Evolutionary conservation across 2,888 invertebrate species (phyloP).

Genomic region (Andrena haemorrhoa): DNA sequence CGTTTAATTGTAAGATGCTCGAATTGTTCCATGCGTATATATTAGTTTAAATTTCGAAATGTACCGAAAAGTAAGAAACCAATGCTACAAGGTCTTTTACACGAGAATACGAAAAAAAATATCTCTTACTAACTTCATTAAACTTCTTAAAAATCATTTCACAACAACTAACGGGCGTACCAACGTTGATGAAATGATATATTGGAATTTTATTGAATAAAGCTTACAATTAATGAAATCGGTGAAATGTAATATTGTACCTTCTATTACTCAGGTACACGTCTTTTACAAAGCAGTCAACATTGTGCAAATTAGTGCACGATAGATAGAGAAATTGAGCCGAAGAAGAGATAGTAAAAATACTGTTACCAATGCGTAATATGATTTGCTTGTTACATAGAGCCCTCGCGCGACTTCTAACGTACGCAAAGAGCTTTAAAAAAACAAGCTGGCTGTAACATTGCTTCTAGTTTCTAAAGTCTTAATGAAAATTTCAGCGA

Average conservation of each 20-base stretch:
- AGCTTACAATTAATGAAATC: slow-evolving; percentile 36
- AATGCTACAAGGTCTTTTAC: not conserved
- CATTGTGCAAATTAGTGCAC: slow-evolving; percentile 41
- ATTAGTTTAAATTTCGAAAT: slow-evolving; percentile 7
- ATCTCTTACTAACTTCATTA: slow-evolving; percentile 10
- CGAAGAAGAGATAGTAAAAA: slow-evolving; percentile 24
- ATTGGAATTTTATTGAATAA: not conserved
- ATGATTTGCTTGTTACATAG: slow-evolving; percentile 17
- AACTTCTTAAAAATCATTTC: slow-evolving; percentile 10
- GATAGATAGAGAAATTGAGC: slow-evolving; percentile 18
- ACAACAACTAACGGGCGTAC: not conserved
- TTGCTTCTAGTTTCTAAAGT: slow-evolving; percentile 27
- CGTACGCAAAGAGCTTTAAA: slow-evolving; percentile 12
- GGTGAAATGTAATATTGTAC: slow-evolving; percentile 25
- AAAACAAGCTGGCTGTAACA: slow-evolving; percentile 30
- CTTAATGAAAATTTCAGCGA: slow-evolving; percentile 19
- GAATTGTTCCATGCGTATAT: not conserved
- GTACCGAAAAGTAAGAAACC: not conserved
- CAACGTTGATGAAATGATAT: not conserved
- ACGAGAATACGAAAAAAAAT: not conserved
- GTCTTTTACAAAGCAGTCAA: slow-evolving; percentile 35
- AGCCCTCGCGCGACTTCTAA: not conserved
- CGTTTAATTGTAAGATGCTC: slow-evolving; percentile 13
- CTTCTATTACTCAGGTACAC: slow-evolving; percentile 53
- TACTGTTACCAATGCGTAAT: slow-evolving; percentile 29